phyloP scores from a whole-genome alignment of 2,797 vertebrate genomes.

The Paguma larvata region DNA sequence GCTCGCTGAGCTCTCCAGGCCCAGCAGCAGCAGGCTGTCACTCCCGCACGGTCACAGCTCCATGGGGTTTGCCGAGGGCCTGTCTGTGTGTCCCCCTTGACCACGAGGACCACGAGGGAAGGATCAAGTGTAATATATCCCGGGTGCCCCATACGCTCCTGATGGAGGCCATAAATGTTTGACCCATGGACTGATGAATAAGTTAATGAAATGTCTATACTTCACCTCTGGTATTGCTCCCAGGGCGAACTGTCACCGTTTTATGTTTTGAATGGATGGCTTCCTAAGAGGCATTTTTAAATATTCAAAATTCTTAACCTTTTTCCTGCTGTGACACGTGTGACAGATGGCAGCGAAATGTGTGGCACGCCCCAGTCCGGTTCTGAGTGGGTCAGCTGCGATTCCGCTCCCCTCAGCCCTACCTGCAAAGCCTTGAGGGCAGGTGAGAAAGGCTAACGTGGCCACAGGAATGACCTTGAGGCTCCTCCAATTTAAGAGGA shows the following conservation, averaged over 20 bases:
- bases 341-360: background rate
- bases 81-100: background rate
- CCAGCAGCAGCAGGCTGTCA: background rate
- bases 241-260: background rate
- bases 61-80: rapidly evolving
- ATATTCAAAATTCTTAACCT: conserved; percentile 21
- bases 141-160: background rate
- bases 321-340: background rate
- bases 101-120: background rate
- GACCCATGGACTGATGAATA: background rate
- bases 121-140: background rate
- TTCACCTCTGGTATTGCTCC: background rate
- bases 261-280: background rate
- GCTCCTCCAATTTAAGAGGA: background rate
- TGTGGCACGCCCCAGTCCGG: background rate
- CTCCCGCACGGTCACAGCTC: background rate
- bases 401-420: background rate
- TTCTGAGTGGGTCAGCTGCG: background rate
- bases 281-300: conserved; percentile 40
- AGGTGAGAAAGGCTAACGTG: rapidly evolving
- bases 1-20: background rate
- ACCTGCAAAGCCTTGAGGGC: background rate
- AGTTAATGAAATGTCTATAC: background rate
- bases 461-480: background rate
- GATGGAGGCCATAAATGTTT: background rate